A percentile compares a stretch with the other conserved stretches of the same genome.
phyloP scores from a whole-genome alignment of 2,888 invertebrate genomes.

The Melieria omissa region DNA sequence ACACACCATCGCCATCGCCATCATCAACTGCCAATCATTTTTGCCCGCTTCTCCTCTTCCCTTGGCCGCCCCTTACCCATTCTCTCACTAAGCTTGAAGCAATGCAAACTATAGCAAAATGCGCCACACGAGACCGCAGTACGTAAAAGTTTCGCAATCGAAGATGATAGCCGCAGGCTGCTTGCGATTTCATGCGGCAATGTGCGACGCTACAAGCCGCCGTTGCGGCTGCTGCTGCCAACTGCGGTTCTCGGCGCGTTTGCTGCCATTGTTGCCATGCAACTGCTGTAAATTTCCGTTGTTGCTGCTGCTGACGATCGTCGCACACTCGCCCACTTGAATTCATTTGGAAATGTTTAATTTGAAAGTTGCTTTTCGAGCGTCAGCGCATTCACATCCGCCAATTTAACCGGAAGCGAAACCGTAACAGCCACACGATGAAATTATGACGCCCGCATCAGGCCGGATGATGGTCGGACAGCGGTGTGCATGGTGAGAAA shows the following conservation, averaged over 20 bases:
- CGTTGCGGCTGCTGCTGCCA: neutral
- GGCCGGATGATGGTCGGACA: no score
- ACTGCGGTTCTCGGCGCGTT: neutral
- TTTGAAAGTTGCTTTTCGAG: conserved; percentile 39
- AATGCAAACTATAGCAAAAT: no score
- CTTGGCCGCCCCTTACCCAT: neutral
- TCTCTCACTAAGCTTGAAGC: conserved; percentile 39
- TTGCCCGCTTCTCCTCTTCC: neutral
- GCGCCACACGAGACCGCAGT: conserved; percentile 3
- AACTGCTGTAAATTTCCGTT: neutral
- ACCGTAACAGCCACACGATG: conserved; percentile 44
- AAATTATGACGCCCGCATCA: neutral
- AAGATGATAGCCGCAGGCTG: conserved; percentile 56
- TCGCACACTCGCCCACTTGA: conserved; percentile 24
- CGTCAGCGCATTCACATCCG: conserved; percentile 13
- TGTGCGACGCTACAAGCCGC: no score
- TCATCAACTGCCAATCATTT: neutral
- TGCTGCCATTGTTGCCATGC: conserved; percentile 14
- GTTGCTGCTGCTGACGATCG: neutral
- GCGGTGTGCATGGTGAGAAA: no score
- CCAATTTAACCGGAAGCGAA: conserved; percentile 41
- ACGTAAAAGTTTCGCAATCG: conserved; percentile 57
- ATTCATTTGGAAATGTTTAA: conserved; percentile 51
- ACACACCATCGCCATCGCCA: no score
- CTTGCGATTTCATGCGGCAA: neutral